Base-by-base conservation (phyloP, 1,140 invertebrate species). In the Drosophila triauraria region DNA sequence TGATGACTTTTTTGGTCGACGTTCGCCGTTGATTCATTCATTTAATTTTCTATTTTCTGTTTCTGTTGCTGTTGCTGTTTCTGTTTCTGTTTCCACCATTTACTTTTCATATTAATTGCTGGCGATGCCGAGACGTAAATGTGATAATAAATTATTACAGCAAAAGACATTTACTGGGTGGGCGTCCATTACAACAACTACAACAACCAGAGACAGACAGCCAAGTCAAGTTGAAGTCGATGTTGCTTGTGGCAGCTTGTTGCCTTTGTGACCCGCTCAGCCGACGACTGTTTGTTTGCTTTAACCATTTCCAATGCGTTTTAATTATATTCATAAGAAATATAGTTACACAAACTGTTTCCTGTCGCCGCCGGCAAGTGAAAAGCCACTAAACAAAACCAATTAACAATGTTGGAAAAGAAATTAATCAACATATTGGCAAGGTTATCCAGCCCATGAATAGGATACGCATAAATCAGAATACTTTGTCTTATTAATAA, bases 81-180 rank as follows among this genome's bases (percentile, higher is more conserved):
- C n/a, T 48, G 50, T 38, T 56, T 20, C 53, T 56, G 38, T 35
- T 59, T 67, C 63, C 47, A 58, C 63, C 75, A 69, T 65, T 82
- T 78, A 65, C 75, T 83, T 79, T 86, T 87, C 62, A 75, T 85
- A 88, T 91, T 88, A 88, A 88, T 88, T 88, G 86, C 85, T 67
- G 53, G 42, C 76, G 60, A 78, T 80, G 75, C 75, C 60, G 64
- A 79, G 81, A 69, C 75, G 78, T 75, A 78, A 90, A 90, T 80
- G 81, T 79, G 82, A 85, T 90, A 90, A 90, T 90, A 90, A 90
- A 90, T 90, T 90, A 90, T 91, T 90, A 85, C 86, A 85, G 75
- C 70, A 72, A 81, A 84, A 77, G 70, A 79, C 79, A 74, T 77
- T 80, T 65, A 69, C 63, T 59, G 51, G 70, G 85, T 90, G 78